These are phyloP conservation scores for Amazona guildingii DNA, from an alignment of 2,113 vertebrate genomes.

Conservation along the genomic window DNA sequence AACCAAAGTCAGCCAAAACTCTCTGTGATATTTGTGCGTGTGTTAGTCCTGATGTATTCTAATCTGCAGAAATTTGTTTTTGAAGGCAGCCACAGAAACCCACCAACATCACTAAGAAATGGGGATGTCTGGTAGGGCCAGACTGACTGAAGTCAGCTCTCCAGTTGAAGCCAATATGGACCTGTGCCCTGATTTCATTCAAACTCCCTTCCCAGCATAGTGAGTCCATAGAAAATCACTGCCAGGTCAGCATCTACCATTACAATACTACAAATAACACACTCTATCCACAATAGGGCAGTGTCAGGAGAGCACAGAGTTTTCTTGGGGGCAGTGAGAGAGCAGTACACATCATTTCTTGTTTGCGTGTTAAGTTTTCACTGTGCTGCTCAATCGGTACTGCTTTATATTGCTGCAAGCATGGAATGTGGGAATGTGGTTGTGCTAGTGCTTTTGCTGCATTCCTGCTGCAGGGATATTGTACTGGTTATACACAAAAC, in stretches of 20 bases:
- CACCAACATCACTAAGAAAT: neutral
- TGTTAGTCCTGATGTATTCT: neutral
- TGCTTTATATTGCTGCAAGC: neutral
- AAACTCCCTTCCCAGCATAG: neutral
- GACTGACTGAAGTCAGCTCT: neutral
- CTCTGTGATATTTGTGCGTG: neutral
- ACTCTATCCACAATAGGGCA: rapidly evolving
- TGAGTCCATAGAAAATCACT: neutral
- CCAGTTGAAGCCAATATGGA: neutral
- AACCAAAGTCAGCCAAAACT: neutral
- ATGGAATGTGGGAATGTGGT: neutral
- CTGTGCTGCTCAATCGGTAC: neutral
- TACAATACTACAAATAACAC: neutral
- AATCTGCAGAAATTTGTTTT: neutral
- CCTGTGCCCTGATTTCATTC: neutral
- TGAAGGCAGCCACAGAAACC: neutral
- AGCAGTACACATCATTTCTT: neutral
- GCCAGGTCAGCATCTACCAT: neutral
- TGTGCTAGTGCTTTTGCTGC: conserved; percentile 30
- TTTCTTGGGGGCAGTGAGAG: neutral
- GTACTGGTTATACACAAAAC: rapidly evolving
- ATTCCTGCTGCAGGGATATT: conserved; percentile 17
- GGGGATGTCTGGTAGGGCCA: neutral
- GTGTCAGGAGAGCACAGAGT: rapidly evolving
- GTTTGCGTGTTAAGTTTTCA: neutral